These are phyloP conservation scores for Brachyrhaphis roseni DNA, from an alignment of 2,797 vertebrate species.

Conservation along the genomic window DNA sequence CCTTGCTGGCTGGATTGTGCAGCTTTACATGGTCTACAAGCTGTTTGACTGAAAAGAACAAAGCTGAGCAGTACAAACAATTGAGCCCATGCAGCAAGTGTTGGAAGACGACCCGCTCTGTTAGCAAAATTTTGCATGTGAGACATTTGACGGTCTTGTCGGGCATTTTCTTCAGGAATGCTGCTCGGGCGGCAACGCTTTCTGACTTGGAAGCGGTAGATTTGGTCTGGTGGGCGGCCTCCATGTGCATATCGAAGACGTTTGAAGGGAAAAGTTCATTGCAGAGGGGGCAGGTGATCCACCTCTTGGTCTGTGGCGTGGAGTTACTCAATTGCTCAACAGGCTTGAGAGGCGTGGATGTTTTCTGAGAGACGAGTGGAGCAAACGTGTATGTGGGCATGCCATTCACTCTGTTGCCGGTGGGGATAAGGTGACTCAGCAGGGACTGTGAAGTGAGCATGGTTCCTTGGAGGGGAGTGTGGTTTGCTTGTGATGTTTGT, in stretches of 20 bases:
- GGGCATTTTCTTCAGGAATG: conserved; percentile 91
- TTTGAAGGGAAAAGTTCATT: conserved; percentile 96
- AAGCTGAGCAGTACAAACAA: conserved; percentile 91
- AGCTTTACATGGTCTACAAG: conserved; percentile 88
- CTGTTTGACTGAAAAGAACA: conserved; percentile 91
- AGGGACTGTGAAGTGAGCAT: conserved; percentile 90
- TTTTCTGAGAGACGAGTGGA: conserved; percentile 82
- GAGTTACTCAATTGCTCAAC: conserved; percentile 68
- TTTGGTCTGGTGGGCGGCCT: conserved; percentile 89
- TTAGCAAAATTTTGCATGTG: conserved; percentile 88
- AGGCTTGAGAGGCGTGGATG: conserved; percentile 75
- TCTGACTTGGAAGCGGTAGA: conserved; percentile 70
- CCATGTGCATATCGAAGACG: conserved; percentile 93
- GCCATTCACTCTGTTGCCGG: conserved; percentile 93
- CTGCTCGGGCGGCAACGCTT: conserved; percentile 88
- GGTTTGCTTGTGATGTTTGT: conserved; percentile 74
- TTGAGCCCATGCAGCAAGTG: conserved; percentile 93
- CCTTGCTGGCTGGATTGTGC: conserved; percentile 86
- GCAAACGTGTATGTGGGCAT: conserved; percentile 94
- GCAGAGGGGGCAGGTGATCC: conserved; percentile 96
- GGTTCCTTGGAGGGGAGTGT: conserved; percentile 82
- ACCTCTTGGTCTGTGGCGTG: conserved; percentile 89
- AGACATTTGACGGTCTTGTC: conserved; percentile 91
- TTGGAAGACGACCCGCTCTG: conserved; percentile 89
- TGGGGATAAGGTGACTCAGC: conserved; percentile 92